These are phyloP conservation scores for Dichetophora obliterata DNA, from an alignment of 2,888 invertebrate species.

Conservation along the genomic window DNA sequence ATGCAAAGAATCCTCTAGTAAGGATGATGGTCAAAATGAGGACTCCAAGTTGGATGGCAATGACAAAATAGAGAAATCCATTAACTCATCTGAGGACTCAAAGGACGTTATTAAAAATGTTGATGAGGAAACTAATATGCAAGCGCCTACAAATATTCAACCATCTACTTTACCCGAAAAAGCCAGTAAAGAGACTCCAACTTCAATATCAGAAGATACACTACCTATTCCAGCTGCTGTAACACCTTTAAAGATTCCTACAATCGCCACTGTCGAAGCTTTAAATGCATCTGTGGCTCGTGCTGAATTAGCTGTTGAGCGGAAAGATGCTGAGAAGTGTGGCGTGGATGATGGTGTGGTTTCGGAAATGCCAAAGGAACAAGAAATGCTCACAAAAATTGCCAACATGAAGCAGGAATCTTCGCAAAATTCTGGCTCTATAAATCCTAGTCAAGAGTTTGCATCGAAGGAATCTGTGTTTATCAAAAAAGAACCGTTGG, in stretches of 20 bases:
- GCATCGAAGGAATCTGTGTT: conserved; percentile 73
- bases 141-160: conserved; percentile 59
- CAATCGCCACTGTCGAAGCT: conserved; percentile 61
- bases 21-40: conserved; percentile 64
- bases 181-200: conserved; percentile 6
- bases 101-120: conserved; percentile 65
- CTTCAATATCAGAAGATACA: not conserved
- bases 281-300: conserved; percentile 62
- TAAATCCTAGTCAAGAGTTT: conserved; percentile 49
- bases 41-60: conserved; percentile 53
- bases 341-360: conserved; percentile 51
- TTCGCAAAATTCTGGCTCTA: conserved; percentile 51
- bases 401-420: conserved; percentile 69
- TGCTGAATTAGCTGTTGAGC: conserved; percentile 39
- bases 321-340: conserved; percentile 61
- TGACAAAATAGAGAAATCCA: conserved; percentile 49
- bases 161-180: conserved; percentile 27
- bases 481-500: conserved; percentile 71
- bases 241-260: conserved; percentile 61
- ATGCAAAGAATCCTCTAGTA: conserved; percentile 66
- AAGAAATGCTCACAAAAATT: conserved; percentile 68
- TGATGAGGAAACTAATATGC: conserved; percentile 68
- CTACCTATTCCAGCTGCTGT: conserved; percentile 40
- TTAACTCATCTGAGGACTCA: conserved; percentile 53
- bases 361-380: conserved; percentile 60